Percentiles rank a stretch among this genome's conserved stretches.
Evolutionary conservation across 1,140 invertebrate genomes (phyloP).

Genomic region (Physella acuta): DNA sequence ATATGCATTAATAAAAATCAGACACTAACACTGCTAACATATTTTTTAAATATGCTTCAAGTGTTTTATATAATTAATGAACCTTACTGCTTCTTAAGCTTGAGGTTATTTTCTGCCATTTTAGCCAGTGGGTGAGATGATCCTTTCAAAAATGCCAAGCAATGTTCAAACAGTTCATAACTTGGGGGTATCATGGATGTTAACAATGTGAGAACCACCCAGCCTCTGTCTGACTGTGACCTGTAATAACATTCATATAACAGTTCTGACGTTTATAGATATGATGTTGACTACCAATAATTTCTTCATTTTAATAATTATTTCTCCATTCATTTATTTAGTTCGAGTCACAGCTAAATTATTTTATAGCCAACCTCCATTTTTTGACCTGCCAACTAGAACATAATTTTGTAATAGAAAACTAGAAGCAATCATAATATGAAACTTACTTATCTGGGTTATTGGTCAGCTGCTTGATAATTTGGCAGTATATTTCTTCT

Average conservation of each 20-base stretch:
- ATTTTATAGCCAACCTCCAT: too few species aligned
- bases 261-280: too few species aligned
- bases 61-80: too few species aligned
- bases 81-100: slow-evolving; percentile 38
- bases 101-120: slow-evolving; percentile 37
- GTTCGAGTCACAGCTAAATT: too few species aligned
- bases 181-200: slow-evolving; percentile 36
- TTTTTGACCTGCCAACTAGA: too few species aligned
- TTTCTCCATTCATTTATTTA: too few species aligned
- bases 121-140: slow-evolving; percentile 37
- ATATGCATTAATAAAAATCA: too few species aligned
- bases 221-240: slow-evolving; percentile 43
- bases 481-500: slow-evolving; percentile 47
- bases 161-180: slow-evolving; percentile 41
- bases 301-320: too few species aligned
- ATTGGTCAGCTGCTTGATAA: slow-evolving; percentile 46
- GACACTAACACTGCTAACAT: too few species aligned
- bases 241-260: too few species aligned
- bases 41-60: too few species aligned
- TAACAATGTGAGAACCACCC: slow-evolving; percentile 42
- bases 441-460: slow-evolving; percentile 42
- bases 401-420: background rate
- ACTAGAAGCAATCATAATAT: background rate
- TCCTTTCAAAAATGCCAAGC: slow-evolving; percentile 38
- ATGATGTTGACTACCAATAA: too few species aligned